phyloP scores from a whole-genome alignment of 2,888 invertebrate genomes.

The Dexiosoma caninum region DNA sequence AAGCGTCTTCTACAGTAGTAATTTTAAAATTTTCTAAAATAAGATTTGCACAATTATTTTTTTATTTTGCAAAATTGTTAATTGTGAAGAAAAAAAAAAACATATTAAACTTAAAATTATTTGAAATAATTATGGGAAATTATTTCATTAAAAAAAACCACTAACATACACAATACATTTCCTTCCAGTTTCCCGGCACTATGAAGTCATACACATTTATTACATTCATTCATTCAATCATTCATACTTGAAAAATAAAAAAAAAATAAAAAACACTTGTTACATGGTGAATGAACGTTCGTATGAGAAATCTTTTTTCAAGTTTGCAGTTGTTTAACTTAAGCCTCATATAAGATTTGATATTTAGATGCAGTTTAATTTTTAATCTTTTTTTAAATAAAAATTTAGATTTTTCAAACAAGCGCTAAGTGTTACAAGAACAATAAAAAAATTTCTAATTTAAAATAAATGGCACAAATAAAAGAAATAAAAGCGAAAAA shows the following conservation, averaged over 20 bases:
- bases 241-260: slow-evolving; percentile 22
- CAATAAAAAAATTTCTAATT: slow-evolving; percentile 22
- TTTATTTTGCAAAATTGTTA: neutral
- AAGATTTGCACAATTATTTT: neutral
- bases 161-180: slow-evolving; percentile 31
- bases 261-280: neutral
- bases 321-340: slow-evolving; percentile 20
- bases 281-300: slow-evolving; percentile 4
- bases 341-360: slow-evolving; percentile 25
- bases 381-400: neutral
- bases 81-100: neutral
- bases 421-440: slow-evolving; percentile 55
- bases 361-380: slow-evolving; percentile 30
- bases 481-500: neutral
- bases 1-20: too few relatives aligned
- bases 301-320: slow-evolving; percentile 26
- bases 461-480: slow-evolving; percentile 7
- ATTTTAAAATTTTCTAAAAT: too few relatives aligned
- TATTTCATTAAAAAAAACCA: slow-evolving; percentile 37
- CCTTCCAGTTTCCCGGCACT: slow-evolving; percentile 40
- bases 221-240: slow-evolving; percentile 22
- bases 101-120: slow-evolving; percentile 19
- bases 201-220: slow-evolving; percentile 47
- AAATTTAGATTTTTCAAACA: slow-evolving; percentile 20
- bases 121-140: slow-evolving; percentile 59